These are phyloP conservation scores for Falco peregrinus DNA, from an alignment of 2,797 vertebrate species.

Conservation along the genomic window DNA sequence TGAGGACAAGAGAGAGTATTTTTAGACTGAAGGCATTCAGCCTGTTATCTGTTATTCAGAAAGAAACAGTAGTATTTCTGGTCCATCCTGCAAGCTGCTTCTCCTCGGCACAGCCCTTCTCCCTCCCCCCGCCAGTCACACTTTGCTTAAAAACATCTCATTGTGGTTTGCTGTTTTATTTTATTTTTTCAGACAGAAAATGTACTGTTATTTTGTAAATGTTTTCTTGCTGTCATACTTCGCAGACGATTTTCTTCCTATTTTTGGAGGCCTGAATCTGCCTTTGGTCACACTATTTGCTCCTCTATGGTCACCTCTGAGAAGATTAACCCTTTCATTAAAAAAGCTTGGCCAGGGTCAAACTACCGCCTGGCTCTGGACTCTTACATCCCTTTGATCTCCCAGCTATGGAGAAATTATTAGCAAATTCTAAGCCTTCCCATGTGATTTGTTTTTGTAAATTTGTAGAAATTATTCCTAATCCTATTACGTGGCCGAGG, in stretches of 20 bases:
- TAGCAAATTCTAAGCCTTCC: constrained; percentile 95
- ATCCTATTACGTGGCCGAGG: constrained; percentile 95
- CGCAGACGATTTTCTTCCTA: constrained; percentile 81
- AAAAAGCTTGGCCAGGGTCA: constrained; percentile 94
- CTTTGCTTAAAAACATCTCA: constrained; percentile 65
- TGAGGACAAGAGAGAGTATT: constrained; percentile 13
- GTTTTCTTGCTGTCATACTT: constrained; percentile 88
- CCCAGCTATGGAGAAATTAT: constrained; percentile 97
- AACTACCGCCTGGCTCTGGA: constrained; percentile 88
- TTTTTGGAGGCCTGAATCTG: constrained; percentile 91
- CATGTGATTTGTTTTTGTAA: constrained; percentile 99
- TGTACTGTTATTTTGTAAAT: constrained; percentile 82
- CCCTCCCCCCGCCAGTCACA: background rate
- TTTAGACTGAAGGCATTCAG: constrained; percentile 30
- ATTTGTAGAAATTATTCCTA: constrained; percentile 99
- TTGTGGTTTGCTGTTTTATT: constrained; percentile 60
- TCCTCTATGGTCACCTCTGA: constrained; percentile 98
- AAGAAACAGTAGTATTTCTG: constrained; percentile 49
- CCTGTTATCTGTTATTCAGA: constrained; percentile 38
- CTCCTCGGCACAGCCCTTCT: background rate
- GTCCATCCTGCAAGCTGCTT: constrained; percentile 21
- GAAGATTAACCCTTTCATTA: constrained; percentile 99
- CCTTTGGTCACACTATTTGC: constrained; percentile 99
- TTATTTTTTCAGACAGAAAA: constrained; percentile 77
- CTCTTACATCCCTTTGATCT: constrained; percentile 95